A percentile compares a stretch with the other conserved stretches of the same genome.
phyloP scores from a whole-genome alignment of 1,140 invertebrate species.

The Ectropis grisescens region DNA sequence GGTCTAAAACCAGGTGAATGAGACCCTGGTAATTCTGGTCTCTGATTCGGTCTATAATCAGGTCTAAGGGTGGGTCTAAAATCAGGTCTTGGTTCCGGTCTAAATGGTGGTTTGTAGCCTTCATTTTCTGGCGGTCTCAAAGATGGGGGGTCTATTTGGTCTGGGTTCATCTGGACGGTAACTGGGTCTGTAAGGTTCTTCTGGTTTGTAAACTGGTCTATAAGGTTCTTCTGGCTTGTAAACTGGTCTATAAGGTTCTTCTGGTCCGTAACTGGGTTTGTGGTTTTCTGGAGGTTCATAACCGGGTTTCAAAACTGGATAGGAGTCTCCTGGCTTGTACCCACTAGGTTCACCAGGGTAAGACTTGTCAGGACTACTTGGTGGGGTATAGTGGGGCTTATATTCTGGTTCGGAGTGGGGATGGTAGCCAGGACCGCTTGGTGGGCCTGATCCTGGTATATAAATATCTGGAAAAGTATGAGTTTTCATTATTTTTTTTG shows the following conservation, averaged over 20 bases:
- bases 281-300: slow-evolving; percentile 1
- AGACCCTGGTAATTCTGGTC: slow-evolving; percentile 1
- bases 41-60: no score
- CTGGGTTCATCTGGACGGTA: slow-evolving; percentile 2
- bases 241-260: not conserved
- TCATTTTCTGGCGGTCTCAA: no score
- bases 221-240: slow-evolving; percentile 1
- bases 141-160: no score
- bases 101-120: slow-evolving; percentile 12
- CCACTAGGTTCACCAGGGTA: slow-evolving; percentile 7
- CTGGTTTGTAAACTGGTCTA: not conserved
- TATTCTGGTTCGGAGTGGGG: slow-evolving; percentile 10
- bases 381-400: slow-evolving; percentile 18
- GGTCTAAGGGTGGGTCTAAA: slow-evolving; percentile 9
- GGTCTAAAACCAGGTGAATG: slow-evolving; percentile 14
- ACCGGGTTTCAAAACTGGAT: slow-evolving; percentile 4
- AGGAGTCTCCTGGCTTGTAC: no score
- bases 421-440: slow-evolving; percentile 22
- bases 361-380: slow-evolving; percentile 10
- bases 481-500: no score
- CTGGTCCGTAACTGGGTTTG: slow-evolving; percentile 13
- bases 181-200: slow-evolving; percentile 2
- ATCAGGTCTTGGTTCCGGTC: slow-evolving; percentile 7
- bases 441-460: slow-evolving; percentile 26
- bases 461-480: slow-evolving; percentile 24